These are phyloP conservation scores for Trematocara nigrifrons DNA, from an alignment of 2,113 vertebrate genomes.

Conservation along the genomic window DNA sequence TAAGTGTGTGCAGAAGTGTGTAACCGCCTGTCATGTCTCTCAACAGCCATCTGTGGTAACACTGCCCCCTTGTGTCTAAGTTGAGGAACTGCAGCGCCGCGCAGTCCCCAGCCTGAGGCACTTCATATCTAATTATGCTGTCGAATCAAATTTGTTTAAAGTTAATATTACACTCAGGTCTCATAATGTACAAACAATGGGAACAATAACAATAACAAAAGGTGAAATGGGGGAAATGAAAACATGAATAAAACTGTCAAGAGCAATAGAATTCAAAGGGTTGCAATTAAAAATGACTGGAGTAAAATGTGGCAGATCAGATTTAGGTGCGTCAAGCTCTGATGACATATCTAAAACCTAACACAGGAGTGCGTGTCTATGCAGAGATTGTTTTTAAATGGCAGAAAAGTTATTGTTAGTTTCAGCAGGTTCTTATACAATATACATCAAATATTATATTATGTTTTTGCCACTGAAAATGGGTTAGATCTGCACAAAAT, in stretches of 20 bases:
- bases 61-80: conserved; percentile 35
- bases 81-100: background rate
- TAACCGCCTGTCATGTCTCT: background rate
- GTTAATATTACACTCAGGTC: background rate
- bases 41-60: background rate
- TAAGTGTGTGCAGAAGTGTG: background rate
- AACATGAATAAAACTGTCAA: background rate
- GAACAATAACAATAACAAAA: background rate
- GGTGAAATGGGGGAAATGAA: background rate
- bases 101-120: background rate
- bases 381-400: background rate
- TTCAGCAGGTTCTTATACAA: background rate
- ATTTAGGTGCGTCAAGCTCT: background rate
- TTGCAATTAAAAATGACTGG: background rate
- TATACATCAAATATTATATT: background rate
- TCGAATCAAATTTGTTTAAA: background rate
- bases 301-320: background rate
- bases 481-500: background rate
- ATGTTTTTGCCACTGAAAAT: background rate
- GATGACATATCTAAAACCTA: background rate
- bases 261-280: background rate
- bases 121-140: background rate
- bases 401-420: background rate
- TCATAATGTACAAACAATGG: background rate
- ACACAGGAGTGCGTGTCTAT: background rate